Conservation (phyloP, 2,888 invertebrate genomes). For the Eumacrocentrus americanus region DNA sequence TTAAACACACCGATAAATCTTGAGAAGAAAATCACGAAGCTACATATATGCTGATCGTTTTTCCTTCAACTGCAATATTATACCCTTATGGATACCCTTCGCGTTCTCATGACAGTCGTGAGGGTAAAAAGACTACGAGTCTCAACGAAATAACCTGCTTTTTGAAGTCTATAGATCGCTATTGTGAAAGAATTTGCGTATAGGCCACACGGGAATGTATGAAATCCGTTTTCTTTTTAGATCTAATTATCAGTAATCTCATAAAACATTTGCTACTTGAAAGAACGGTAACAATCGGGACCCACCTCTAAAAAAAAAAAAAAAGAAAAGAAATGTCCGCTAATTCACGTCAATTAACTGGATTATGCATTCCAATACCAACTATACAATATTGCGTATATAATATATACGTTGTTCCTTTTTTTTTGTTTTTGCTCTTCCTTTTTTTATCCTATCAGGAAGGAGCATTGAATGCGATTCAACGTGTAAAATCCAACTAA, state of each 20-base stretch:
- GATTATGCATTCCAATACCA: conserved; percentile 20
- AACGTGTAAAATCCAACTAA: too few species aligned
- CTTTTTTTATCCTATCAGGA: neutral
- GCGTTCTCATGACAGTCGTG: too few species aligned
- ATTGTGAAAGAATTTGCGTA: too few species aligned
- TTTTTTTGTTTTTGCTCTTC: conserved; percentile 12
- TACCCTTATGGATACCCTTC: too few species aligned
- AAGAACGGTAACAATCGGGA: neutral
- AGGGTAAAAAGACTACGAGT: too few species aligned
- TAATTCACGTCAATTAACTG: conserved; percentile 1
- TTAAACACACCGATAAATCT: too few species aligned
- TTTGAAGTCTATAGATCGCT: too few species aligned
- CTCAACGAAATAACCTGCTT: too few species aligned
- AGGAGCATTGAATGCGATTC: neutral
- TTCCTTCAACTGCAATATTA: too few species aligned
- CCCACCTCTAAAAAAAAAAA: neutral
- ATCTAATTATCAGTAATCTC: neutral
- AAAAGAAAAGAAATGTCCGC: neutral
- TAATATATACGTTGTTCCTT: conserved; percentile 15
- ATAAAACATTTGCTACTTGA: neutral
- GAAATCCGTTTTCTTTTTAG: conserved; percentile 7
- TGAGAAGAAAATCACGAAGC: too few species aligned
- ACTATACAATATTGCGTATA: conserved; percentile 25
- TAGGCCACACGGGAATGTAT: neutral
- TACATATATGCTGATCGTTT: too few species aligned